Percentiles rank a stretch among this genome's conserved stretches.
Conservation (phyloP, 1,140 invertebrate genomes). For the Penaeus indicus region DNA sequence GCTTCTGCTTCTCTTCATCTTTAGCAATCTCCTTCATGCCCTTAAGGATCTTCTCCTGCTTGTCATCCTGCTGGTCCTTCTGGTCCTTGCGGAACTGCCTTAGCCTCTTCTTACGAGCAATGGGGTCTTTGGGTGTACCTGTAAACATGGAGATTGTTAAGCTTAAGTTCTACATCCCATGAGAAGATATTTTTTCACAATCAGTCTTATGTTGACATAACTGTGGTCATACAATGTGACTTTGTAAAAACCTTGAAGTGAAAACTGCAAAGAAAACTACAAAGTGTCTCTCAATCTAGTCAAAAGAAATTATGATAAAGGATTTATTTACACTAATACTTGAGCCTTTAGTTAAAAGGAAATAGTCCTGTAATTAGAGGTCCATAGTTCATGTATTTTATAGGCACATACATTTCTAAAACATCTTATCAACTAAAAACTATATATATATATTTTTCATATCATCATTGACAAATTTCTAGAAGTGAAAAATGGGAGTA, state of each 20-base stretch:
- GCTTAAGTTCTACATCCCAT: neutral
- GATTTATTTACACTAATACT: too few relatives aligned
- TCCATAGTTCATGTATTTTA: too few relatives aligned
- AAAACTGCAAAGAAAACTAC: neutral
- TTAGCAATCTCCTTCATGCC: conserved; percentile 98
- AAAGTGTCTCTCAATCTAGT: neutral
- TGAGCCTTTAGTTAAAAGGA: too few relatives aligned
- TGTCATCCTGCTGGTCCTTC: conserved; percentile 80
- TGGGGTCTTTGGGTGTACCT: conserved; percentile 81
- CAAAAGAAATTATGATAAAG: too few relatives aligned
- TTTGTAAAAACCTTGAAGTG: neutral
- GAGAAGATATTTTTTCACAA: neutral
- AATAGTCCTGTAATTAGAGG: too few relatives aligned
- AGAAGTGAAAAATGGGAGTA: too few relatives aligned
- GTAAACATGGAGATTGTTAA: neutral
- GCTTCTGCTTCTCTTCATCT: conserved; percentile 80
- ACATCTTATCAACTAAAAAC: too few relatives aligned
- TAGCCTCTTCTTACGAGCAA: conserved; percentile 91
- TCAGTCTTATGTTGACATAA: neutral
- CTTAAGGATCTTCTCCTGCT: conserved; percentile 95
- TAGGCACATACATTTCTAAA: too few relatives aligned
- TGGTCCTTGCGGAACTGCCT: conserved; percentile 79
- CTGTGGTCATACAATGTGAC: neutral
- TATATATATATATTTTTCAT: too few relatives aligned
- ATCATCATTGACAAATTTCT: too few relatives aligned